Base-by-base conservation (phyloP, 2,113 vertebrate genomes). In the Ailuropoda melanoleuca region DNA sequence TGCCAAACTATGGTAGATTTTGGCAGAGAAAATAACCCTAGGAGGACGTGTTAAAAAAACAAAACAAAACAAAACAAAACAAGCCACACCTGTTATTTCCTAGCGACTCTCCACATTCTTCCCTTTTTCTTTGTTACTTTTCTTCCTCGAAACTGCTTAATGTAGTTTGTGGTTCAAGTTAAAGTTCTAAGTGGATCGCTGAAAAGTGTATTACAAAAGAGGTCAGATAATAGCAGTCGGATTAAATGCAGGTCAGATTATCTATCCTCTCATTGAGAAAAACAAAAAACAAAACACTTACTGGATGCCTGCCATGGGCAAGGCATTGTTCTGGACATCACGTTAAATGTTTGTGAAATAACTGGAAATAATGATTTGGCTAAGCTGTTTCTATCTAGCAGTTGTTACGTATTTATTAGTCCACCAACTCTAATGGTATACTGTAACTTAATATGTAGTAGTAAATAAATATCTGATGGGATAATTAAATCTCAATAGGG, bases 401-500 rank as follows among this genome's bases (percentile, higher is more conserved):
- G n/a, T 39, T 60, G 82, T 88, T 96, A 86, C 9, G 29, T 75
- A 14, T 95, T 89, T 96, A 80, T 95, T 94, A 91, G 64, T 83
- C 82, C 46, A 66, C n/a, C 3, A 5, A 74, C 8, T 88, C n/a
- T 93, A 88, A 77, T 62, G 29, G 56, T 43, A 23, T 64, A 93
- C 66, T 80, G 7, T 80, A 89, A 97, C 62, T 97, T 98, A 90
- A 94, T 95, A 96, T 83, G 29, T 82, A 83, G 58, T 50, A 85
- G 53, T 96, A 94, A 97, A 97, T 97, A 96, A 97, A 87, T 96
- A 92, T 93, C 78, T 96, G 97, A 97, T 85, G 18, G 70, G 62
- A 94, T 96, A 97, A 97, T 97, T 98, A 97, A 96, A 96, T 96
- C 75, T 96, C 92, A 97, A 46, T 58, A 56, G 92, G 75, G 85